Conservation (phyloP, 92 coral and sea anemone genomes). For the Actinostola sp. region DNA sequence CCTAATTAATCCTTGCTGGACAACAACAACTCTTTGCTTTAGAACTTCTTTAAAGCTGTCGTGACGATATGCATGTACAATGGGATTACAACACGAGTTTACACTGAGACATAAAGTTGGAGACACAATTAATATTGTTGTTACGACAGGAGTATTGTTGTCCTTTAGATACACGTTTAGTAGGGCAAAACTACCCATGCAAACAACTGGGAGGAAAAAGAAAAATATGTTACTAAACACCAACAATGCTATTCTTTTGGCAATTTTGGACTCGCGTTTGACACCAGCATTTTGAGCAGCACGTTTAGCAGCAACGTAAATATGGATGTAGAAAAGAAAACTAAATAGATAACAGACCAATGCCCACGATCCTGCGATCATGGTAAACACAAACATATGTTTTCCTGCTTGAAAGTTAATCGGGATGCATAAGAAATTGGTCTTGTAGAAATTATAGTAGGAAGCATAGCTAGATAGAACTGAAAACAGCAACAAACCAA, state of each 20-base stretch:
- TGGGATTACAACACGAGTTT: slow-evolving; percentile 1
- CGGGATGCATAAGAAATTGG: slow-evolving; percentile 14
- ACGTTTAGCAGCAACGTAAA: slow-evolving; percentile 28
- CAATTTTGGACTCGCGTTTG: slow-evolving; percentile 37
- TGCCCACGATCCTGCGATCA: slow-evolving; percentile 1
- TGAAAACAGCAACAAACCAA: slow-evolving; percentile 10
- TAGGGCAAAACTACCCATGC: background rate
- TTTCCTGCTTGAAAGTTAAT: background rate
- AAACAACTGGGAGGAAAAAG: slow-evolving; percentile 6
- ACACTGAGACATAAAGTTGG: background rate
- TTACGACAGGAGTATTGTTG: no score
- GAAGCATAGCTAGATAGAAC: slow-evolving; percentile 37
- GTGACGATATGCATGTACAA: slow-evolving; percentile 48
- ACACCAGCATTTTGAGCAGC: slow-evolving; percentile 41
- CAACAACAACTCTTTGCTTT: background rate
- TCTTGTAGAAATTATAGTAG: slow-evolving; percentile 13
- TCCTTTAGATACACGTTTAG: background rate
- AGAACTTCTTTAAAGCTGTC: slow-evolving; percentile 28
- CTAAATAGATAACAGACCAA: slow-evolving; percentile 11
- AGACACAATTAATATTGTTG: no score
- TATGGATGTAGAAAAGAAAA: slow-evolving; percentile 40
- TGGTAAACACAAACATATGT: background rate
- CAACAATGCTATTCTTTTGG: slow-evolving; percentile 39
- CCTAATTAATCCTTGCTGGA: no score
- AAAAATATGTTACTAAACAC: slow-evolving; percentile 30